phyloP scores from a whole-genome alignment of 2,888 invertebrate genomes.

The Rotaria socialis region DNA sequence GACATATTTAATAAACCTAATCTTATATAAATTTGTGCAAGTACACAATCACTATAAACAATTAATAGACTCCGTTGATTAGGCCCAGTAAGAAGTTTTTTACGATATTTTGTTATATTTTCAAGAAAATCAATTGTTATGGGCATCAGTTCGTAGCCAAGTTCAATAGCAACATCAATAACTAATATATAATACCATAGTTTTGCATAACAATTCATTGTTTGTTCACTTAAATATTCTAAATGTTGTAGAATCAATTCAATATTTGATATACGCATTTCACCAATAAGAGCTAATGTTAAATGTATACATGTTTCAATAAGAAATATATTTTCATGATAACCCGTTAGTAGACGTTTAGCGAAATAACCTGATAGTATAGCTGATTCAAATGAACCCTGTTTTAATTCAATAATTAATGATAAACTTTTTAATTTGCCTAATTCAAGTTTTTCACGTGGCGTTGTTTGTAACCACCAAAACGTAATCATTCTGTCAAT shows the following conservation, averaged over 20 bases:
- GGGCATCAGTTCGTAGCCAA: constrained; percentile 15
- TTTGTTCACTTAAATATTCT: constrained; percentile 36
- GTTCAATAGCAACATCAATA: constrained; percentile 26
- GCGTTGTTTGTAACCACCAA: neutral
- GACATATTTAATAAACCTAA: neutral
- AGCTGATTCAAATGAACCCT: neutral
- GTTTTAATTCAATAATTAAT: constrained; percentile 31
- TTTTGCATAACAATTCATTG: constrained; percentile 27
- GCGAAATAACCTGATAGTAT: neutral
- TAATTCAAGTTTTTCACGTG: constrained; percentile 30
- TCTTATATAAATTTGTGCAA: constrained; percentile 4
- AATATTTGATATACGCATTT: constrained; percentile 36
- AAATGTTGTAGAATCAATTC: constrained; percentile 15
- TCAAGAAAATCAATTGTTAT: neutral
- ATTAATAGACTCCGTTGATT: neutral
- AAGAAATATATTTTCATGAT: constrained; percentile 32
- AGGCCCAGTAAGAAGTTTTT: neutral
- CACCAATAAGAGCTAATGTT: neutral
- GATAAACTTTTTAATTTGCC: neutral
- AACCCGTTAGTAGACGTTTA: neutral
- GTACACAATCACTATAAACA: constrained; percentile 1
- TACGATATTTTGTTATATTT: constrained; percentile 18
- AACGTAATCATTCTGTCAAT: neutral
- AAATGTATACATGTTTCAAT: constrained; percentile 13
- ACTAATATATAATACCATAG: constrained; percentile 33